Evolutionary conservation across 2,113 vertebrate species (phyloP).

Genomic region (Heterotilapia buettikoferi): DNA sequence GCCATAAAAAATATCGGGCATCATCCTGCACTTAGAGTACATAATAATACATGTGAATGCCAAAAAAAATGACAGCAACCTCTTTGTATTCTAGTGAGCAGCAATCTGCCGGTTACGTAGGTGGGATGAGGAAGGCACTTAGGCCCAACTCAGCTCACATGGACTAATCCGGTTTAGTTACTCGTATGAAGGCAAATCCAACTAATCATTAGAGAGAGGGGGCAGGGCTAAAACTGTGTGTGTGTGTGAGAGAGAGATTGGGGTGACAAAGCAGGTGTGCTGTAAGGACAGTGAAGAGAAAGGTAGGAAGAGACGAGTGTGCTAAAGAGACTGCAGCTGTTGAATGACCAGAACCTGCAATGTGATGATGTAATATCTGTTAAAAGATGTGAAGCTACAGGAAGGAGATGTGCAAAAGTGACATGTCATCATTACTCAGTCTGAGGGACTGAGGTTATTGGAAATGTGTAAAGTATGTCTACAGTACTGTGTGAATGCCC

Average conservation of each 20-base stretch:
- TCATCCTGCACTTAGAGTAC: neutral
- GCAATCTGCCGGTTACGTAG: neutral
- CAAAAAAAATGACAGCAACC: neutral
- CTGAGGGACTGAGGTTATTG: neutral
- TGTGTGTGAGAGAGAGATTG: neutral
- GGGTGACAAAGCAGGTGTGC: neutral
- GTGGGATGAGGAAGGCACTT: neutral
- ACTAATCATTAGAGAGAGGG: conserved; percentile 8
- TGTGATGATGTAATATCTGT: neutral
- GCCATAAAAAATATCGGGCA: neutral
- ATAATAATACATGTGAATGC: neutral
- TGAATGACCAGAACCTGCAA: neutral
- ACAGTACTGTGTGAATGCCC: neutral
- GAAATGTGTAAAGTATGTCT: neutral
- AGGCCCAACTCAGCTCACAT: conserved; percentile 8
- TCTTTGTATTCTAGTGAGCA: neutral
- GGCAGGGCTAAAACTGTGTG: neutral
- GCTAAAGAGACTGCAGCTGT: neutral
- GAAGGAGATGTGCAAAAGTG: neutral
- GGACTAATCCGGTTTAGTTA: conserved; percentile 46
- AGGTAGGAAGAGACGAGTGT: neutral
- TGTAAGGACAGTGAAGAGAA: neutral
- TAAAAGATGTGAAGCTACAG: neutral
- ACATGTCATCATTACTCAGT: neutral
- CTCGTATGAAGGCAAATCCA: conserved; percentile 38